Conservation (phyloP, 2,113 vertebrate species). For the Oryzias melastigma region DNA sequence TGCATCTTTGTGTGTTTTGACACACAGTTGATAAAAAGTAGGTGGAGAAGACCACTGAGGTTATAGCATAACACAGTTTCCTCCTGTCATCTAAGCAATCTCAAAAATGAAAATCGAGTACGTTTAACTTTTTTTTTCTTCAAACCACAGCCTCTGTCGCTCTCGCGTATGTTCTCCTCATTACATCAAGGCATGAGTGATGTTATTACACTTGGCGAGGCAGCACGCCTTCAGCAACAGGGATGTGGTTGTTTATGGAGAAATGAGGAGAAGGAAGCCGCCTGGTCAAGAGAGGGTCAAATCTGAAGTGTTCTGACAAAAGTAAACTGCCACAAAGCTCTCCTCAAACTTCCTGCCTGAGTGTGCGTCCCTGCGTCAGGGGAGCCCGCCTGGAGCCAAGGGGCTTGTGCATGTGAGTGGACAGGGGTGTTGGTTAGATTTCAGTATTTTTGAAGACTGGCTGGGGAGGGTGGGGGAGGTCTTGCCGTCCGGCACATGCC, state of each 20-base stretch:
- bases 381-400: slow-evolving; percentile 66
- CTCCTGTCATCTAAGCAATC: slow-evolving; percentile 52
- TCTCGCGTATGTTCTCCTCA: slow-evolving; percentile 34
- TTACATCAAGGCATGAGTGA: slow-evolving; percentile 72
- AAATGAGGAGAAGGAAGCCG: slow-evolving; percentile 63
- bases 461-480: slow-evolving; percentile 24
- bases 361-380: slow-evolving; percentile 68
- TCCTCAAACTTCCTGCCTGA: slow-evolving; percentile 74
- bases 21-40: slow-evolving; percentile 44
- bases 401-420: slow-evolving; percentile 38
- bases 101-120: slow-evolving; percentile 49
- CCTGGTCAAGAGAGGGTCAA: slow-evolving; percentile 74
- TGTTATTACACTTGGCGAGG: slow-evolving; percentile 72
- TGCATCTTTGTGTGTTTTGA: slow-evolving; percentile 32
- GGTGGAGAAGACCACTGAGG: slow-evolving; percentile 51
- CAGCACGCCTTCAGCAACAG: slow-evolving; percentile 58
- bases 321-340: slow-evolving; percentile 76
- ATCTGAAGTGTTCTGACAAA: slow-evolving; percentile 66
- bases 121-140: slow-evolving; percentile 9
- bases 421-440: slow-evolving; percentile 19
- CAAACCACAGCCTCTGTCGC: slow-evolving; percentile 15
- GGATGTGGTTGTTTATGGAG: slow-evolving; percentile 77
- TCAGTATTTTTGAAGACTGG: slow-evolving; percentile 33
- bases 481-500: slow-evolving; percentile 49
- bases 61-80: slow-evolving; percentile 56